Evolutionary conservation across 1,140 invertebrate genomes (phyloP).

Genomic region (Hyles vespertilio): DNA sequence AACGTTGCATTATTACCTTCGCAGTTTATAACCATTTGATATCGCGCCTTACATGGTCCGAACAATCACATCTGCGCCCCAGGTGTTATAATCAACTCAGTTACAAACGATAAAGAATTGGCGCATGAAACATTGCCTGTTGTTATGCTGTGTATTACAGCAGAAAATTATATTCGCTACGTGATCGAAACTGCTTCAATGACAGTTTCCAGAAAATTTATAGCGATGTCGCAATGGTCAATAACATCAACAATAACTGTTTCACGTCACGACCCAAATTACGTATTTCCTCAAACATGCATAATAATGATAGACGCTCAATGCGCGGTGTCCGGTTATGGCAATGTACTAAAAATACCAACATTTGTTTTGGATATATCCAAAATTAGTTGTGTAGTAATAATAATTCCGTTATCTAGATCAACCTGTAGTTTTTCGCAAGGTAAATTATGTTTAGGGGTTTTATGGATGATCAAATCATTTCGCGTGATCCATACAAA

Average conservation of each 20-base stretch:
- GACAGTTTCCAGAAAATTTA: constrained; percentile 7
- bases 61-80: constrained; percentile 42
- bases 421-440: too few species aligned
- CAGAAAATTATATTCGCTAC: background rate
- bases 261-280: constrained; percentile 24
- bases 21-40: constrained; percentile 25
- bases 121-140: constrained; percentile 13
- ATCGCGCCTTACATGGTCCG: constrained; percentile 18
- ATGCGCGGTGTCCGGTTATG: too few species aligned
- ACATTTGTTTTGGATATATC: too few species aligned
- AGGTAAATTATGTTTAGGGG: too few species aligned
- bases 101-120: constrained; percentile 27
- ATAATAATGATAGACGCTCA: too few species aligned
- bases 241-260: constrained; percentile 12
- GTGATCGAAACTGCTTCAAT: constrained; percentile 1
- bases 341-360: too few species aligned
- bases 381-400: too few species aligned
- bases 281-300: constrained; percentile 8
- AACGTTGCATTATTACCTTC: constrained; percentile 26
- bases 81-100: constrained; percentile 53
- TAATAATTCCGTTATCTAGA: too few species aligned
- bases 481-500: too few species aligned
- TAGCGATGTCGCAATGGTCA: constrained; percentile 15
- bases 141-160: constrained; percentile 17
- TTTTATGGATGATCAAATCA: too few species aligned